A percentile compares a stretch with the other conserved stretches of the same genome.
These are phyloP conservation scores for Magallana nippona DNA, from an alignment of 2,888 invertebrate genomes.

Conservation along the genomic window DNA sequence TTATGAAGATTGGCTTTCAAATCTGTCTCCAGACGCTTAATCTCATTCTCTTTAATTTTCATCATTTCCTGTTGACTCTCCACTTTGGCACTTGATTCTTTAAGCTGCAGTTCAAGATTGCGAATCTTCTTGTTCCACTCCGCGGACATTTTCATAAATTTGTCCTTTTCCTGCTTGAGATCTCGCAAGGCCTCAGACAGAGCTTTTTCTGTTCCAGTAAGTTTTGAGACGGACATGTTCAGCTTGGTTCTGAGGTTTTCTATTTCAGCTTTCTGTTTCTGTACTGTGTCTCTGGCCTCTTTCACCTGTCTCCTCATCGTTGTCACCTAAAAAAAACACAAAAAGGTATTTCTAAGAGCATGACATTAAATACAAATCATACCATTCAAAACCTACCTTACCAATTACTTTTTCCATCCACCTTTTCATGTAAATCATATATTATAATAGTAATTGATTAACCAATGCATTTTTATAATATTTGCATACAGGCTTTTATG, in stretches of 20 bases:
- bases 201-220: conserved; percentile 74
- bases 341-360: background rate
- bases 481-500: too few relatives aligned
- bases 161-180: conserved; percentile 73
- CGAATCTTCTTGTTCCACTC: conserved; percentile 73
- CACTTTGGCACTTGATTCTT: conserved; percentile 68
- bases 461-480: too few relatives aligned
- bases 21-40: conserved; percentile 69
- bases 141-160: conserved; percentile 69
- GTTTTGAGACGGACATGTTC: conserved; percentile 73
- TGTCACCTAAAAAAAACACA: conserved; percentile 61
- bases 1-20: conserved; percentile 67
- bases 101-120: conserved; percentile 69
- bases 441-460: too few relatives aligned
- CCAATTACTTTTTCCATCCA: too few relatives aligned
- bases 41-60: conserved; percentile 70
- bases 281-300: conserved; percentile 70
- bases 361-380: background rate
- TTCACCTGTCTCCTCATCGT: conserved; percentile 73
- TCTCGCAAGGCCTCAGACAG: conserved; percentile 73
- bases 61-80: conserved; percentile 69
- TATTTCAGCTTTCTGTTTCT: conserved; percentile 72
- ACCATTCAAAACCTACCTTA: too few relatives aligned
- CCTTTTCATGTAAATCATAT: too few relatives aligned
- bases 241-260: conserved; percentile 72